Conservation (phyloP, 2,888 invertebrate genomes). For the Leptinotarsa juncta region DNA sequence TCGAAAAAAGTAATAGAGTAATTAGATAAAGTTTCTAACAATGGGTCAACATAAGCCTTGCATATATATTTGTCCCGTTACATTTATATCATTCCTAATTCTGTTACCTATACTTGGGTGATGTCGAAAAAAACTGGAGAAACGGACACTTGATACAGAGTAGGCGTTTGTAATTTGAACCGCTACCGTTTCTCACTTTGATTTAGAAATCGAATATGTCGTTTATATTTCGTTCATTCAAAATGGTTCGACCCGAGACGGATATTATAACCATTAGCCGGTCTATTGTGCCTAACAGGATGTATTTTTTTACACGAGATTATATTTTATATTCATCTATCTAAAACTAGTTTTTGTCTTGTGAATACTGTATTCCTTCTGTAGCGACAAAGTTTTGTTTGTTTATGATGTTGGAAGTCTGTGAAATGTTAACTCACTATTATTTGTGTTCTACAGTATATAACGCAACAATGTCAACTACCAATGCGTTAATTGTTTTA, state of each 20-base stretch:
- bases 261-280: neutral
- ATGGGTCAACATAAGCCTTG: too few relatives aligned
- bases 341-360: neutral
- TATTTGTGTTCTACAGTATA: too few relatives aligned
- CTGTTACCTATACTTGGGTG: too few relatives aligned
- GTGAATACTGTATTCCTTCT: too few relatives aligned
- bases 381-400: too few relatives aligned
- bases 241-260: neutral
- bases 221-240: neutral
- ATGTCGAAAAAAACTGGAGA: too few relatives aligned
- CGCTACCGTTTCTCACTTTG: neutral
- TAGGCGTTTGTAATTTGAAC: slow-evolving; percentile 7
- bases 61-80: too few relatives aligned
- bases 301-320: neutral
- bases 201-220: neutral
- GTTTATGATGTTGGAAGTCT: too few relatives aligned
- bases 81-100: too few relatives aligned
- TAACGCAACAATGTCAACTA: too few relatives aligned
- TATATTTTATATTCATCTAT: neutral
- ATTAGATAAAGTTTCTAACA: neutral
- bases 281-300: neutral
- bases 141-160: neutral
- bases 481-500: too few relatives aligned
- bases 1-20: neutral
- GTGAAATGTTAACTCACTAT: too few relatives aligned